A percentile compares a stretch with the other conserved stretches of the same genome.
phyloP scores from a whole-genome alignment of 2,888 invertebrate genomes.

The Clepsis dumicolana region DNA sequence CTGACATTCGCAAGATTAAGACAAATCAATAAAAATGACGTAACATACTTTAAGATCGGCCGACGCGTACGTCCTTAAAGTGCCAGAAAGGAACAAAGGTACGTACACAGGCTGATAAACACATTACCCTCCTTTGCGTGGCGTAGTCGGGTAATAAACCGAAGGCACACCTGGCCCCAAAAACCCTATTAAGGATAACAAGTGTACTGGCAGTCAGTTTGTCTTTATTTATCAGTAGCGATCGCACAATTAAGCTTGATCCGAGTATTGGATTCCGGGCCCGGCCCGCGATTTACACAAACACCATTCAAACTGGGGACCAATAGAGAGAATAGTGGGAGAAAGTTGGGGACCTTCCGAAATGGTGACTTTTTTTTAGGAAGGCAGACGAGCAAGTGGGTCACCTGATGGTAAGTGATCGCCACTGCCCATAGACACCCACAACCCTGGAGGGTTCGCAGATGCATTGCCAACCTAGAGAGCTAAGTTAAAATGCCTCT shows the following conservation, averaged over 20 bases:
- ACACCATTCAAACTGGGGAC: slow-evolving; percentile 42
- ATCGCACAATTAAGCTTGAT: slow-evolving; percentile 51
- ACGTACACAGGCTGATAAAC: not conserved
- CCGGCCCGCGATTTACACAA: slow-evolving; percentile 46
- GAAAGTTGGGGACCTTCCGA: not conserved
- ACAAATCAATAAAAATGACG: too few species aligned
- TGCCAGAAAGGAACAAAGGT: too few species aligned
- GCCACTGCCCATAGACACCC: too few species aligned
- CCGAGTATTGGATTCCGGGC: slow-evolving; percentile 34
- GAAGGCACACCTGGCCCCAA: slow-evolving; percentile 7
- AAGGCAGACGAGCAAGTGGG: too few species aligned
- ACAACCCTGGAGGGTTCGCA: too few species aligned
- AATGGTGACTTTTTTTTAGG: too few species aligned
- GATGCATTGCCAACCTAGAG: too few species aligned
- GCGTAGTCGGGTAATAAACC: slow-evolving; percentile 14
- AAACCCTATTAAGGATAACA: slow-evolving; percentile 50
- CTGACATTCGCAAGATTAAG: too few species aligned
- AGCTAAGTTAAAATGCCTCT: too few species aligned
- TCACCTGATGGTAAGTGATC: too few species aligned
- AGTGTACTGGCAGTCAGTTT: slow-evolving; percentile 48
- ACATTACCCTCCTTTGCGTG: not conserved
- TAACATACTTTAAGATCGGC: too few species aligned
- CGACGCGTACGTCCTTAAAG: too few species aligned
- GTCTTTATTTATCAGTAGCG: slow-evolving; percentile 58
- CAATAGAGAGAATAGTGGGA: slow-evolving; percentile 45